Percentiles rank a stretch among this genome's conserved stretches.
phyloP scores from a whole-genome alignment of 2,888 invertebrate species.

The Cerastis leucographa region DNA sequence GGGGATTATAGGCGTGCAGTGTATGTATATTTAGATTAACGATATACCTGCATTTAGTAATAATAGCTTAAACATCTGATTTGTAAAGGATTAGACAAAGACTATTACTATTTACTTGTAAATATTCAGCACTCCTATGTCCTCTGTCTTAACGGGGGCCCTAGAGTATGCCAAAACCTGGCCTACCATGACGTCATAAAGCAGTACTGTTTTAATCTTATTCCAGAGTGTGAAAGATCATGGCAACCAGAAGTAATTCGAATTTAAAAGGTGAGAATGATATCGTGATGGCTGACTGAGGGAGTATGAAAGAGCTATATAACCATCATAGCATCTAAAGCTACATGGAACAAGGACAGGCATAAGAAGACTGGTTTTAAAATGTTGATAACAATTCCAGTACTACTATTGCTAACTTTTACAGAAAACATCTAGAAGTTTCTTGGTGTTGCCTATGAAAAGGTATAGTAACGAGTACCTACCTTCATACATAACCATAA shows the following conservation, averaged over 20 bases:
- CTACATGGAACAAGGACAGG: neutral
- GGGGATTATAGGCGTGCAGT: too few relatives aligned
- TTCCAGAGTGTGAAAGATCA: too few relatives aligned
- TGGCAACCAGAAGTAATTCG: neutral
- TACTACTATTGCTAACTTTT: neutral
- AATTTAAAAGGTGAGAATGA: neutral
- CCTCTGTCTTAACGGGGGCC: neutral
- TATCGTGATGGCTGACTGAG: too few relatives aligned
- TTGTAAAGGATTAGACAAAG: neutral
- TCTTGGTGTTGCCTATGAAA: too few relatives aligned
- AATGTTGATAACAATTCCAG: neutral
- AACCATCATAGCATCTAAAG: too few relatives aligned
- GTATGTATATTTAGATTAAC: neutral
- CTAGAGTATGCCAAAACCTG: neutral
- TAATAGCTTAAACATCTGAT: neutral
- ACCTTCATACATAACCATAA: neutral
- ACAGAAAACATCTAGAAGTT: neutral
- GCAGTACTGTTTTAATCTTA: too few relatives aligned
- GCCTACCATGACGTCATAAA: too few relatives aligned
- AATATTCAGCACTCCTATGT: neutral
- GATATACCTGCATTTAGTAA: neutral
- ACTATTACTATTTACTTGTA: neutral
- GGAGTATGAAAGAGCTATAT: neutral
- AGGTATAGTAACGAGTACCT: neutral
- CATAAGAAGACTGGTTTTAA: neutral